Conservation (phyloP, 92 coral and sea anemone species). For the Pocillopora grandis region DNA sequence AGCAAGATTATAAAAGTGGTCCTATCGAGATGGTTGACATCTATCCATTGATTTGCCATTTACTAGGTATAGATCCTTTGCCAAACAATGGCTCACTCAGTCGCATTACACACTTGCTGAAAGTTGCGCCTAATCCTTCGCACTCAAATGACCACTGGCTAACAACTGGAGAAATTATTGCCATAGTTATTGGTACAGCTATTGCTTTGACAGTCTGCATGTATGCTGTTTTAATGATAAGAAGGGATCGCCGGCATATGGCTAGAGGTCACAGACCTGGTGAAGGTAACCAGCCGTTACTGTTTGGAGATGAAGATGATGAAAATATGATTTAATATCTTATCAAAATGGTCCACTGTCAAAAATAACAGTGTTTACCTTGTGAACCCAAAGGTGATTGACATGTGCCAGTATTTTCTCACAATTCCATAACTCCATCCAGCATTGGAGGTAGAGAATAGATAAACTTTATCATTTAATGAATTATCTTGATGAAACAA, state of each 20-base stretch:
- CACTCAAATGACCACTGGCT: not conserved
- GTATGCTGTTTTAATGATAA: slow-evolving; percentile 31
- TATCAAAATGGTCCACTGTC: too few species aligned
- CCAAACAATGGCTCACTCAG: slow-evolving; percentile 69
- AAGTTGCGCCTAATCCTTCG: slow-evolving; percentile 6
- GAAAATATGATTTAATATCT: slow-evolving; percentile 18
- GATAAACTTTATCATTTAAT: too few species aligned
- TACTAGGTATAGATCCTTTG: slow-evolving; percentile 60
- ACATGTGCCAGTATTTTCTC: too few species aligned
- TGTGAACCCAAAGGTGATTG: too few species aligned
- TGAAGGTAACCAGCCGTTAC: slow-evolving; percentile 27
- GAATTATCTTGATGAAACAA: too few species aligned
- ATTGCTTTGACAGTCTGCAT: slow-evolving; percentile 31
- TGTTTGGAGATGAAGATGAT: slow-evolving; percentile 25
- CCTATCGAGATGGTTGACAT: slow-evolving; percentile 61
- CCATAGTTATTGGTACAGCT: slow-evolving; percentile 25
- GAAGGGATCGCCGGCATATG: not conserved
- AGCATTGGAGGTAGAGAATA: too few species aligned
- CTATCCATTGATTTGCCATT: slow-evolving; percentile 72
- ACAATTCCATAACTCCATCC: too few species aligned
- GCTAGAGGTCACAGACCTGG: not conserved
- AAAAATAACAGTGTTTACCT: too few species aligned
- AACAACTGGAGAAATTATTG: slow-evolving; percentile 33
- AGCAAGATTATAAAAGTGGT: slow-evolving; percentile 45
- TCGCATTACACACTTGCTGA: slow-evolving; percentile 51